phyloP scores from a whole-genome alignment of 2,797 vertebrate species.

The Trematomus bernacchii region DNA sequence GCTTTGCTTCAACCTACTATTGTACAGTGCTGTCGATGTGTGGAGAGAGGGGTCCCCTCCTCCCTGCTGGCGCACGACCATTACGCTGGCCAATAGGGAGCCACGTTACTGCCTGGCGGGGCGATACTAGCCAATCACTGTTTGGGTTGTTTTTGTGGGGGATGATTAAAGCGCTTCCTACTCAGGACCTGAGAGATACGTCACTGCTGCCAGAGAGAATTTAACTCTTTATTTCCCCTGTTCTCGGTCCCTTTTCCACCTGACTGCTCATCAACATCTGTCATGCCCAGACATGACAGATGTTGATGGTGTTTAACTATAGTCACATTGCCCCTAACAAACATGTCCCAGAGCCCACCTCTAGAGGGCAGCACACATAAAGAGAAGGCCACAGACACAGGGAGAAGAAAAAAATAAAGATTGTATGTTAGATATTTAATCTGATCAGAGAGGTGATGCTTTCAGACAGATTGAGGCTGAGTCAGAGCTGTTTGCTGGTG shows the following conservation, averaged over 20 bases:
- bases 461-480: constrained; percentile 47
- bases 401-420: constrained; percentile 61
- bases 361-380: constrained; percentile 67
- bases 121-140: constrained; percentile 79
- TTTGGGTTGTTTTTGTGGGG: constrained; percentile 74
- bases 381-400: constrained; percentile 27
- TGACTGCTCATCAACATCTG: constrained; percentile 58
- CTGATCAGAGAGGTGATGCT: constrained; percentile 55
- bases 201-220: constrained; percentile 83
- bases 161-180: constrained; percentile 77
- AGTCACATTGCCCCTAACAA: constrained; percentile 51
- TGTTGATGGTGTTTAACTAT: constrained; percentile 54
- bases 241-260: constrained; percentile 58
- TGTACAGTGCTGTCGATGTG: constrained; percentile 78
- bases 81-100: constrained; percentile 60
- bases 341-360: constrained; percentile 51
- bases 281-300: no score
- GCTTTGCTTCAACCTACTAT: constrained; percentile 83
- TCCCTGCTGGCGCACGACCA: constrained; percentile 46
- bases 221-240: constrained; percentile 47
- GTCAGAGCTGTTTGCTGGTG: constrained; percentile 36
- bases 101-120: constrained; percentile 67
- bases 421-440: constrained; percentile 74
- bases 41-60: constrained; percentile 64
- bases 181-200: constrained; percentile 81